Base-by-base conservation (phyloP, 2,113 vertebrate genomes). In the Cinclus mexicanus region DNA sequence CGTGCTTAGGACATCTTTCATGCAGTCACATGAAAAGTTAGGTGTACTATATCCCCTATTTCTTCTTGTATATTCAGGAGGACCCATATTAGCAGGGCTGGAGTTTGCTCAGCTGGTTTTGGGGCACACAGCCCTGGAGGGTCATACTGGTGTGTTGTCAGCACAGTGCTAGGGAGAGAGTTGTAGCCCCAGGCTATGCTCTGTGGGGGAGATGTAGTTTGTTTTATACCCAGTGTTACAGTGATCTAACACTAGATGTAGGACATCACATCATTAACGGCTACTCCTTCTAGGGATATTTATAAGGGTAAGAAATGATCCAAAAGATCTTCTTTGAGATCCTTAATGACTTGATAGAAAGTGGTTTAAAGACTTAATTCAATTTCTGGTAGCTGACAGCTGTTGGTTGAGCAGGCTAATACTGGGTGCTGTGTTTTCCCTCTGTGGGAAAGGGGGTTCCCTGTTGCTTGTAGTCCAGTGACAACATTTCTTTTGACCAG, bases 101-200 rank as follows among this genome's bases (percentile, higher is more conserved):
- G 69, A n/a, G 39, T 31, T 44, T 33, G 29, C 18, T 60, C 65
- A 37, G 41, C 75, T 23, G 24, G 22, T 56, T 8, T 93, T 24
- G n/a, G 47, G 41, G 4, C 10, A 2, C 0, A 0, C 44, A 70
- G 89, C 47, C 47, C 35, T 17, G 7, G 23, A 28, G 46, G 37
- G 24, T 12, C 41, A 20, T 20, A 7, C 28, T 41, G 56, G 7
- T 57, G 24, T 2, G 1, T 14, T n/a, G 28, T 22, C 29, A 55
- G 52, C 42, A 14, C 22, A 2, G 55, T 26, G 33, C 72, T 70
- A 59, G 42, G 56, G 23, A 41, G 41, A 65, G 67, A 52, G 13
- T 3, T 69, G 39, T 24, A 60, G 57, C 44, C 20, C 29, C 13
- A 12, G 42, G 46, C 28, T 72, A 7, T 19, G 70, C 23, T 28